A percentile compares a stretch with the other conserved stretches of the same genome.
These are phyloP conservation scores for Drosophila maculinotata DNA, from an alignment of 2,888 invertebrate genomes.

Conservation along the genomic window DNA sequence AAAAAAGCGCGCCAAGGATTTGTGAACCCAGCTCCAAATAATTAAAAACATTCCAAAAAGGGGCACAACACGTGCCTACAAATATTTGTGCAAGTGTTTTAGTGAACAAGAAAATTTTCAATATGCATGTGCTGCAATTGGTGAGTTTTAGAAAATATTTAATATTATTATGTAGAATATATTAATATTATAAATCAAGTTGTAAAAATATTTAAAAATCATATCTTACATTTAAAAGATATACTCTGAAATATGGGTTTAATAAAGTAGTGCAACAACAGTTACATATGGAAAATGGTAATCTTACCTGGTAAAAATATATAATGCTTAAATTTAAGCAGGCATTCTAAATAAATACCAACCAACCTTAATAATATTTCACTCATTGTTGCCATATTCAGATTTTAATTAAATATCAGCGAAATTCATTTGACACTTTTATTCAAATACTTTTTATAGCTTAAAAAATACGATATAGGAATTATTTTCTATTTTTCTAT, in stretches of 20 bases:
- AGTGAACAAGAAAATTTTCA: slow-evolving; percentile 23
- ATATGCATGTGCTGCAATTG: slow-evolving; percentile 51
- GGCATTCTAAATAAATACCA: too few species aligned
- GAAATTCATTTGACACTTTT: too few species aligned
- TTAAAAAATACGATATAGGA: too few species aligned
- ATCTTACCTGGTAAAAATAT: neutral
- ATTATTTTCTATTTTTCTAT: too few species aligned
- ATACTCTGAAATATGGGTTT: too few species aligned
- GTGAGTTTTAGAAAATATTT: slow-evolving; percentile 41
- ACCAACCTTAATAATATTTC: too few species aligned
- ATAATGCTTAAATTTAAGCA: too few species aligned
- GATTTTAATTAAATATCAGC: too few species aligned
- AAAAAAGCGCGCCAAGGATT: slow-evolving; percentile 43
- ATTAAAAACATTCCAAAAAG: neutral
- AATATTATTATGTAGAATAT: neutral
- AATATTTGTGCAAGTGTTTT: slow-evolving; percentile 35
- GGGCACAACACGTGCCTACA: slow-evolving; percentile 38
- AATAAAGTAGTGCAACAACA: too few species aligned
- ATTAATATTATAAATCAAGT: too few species aligned
- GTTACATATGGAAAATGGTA: neutral
- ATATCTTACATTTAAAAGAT: neutral
- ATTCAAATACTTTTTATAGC: too few species aligned
- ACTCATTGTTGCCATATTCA: too few species aligned
- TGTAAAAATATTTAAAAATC: neutral
- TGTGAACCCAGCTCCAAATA: slow-evolving; percentile 5